Conservation (phyloP, 2,888 invertebrate species). For the Drosophila neotestacea region DNA sequence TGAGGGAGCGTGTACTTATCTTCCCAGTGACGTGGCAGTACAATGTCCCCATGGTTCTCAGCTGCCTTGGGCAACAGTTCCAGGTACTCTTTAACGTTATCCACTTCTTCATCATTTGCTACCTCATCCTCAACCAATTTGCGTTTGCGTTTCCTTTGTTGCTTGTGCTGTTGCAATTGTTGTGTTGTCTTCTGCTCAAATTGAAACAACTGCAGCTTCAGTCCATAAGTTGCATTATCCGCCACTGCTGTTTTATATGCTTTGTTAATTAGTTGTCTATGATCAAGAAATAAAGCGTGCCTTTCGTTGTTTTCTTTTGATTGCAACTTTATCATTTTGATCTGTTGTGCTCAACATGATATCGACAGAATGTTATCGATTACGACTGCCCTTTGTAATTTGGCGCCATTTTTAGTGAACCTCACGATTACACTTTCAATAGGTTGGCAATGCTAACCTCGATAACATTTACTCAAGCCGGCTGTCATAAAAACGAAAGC, state of each 20-base stretch:
- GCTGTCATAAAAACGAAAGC: not conserved
- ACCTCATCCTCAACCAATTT: conserved; percentile 21
- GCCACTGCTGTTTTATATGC: conserved; percentile 41
- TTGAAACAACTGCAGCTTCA: conserved; percentile 73
- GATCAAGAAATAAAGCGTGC: conserved; percentile 73
- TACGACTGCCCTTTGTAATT: not conserved
- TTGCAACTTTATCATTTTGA: conserved; percentile 61
- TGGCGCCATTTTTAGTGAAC: not conserved
- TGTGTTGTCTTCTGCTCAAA: conserved; percentile 51
- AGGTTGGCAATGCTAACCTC: not conserved
- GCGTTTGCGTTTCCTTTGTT: conserved; percentile 49
- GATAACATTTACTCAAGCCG: conserved; percentile 1
- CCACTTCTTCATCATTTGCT: not conserved
- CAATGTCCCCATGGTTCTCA: rapidly evolving
- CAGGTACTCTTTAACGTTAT: conserved; percentile 43
- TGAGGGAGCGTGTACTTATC: conserved; percentile 78
- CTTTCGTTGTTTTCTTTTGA: conserved; percentile 23
- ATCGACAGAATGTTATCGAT: conserved; percentile 22
- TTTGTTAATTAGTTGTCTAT: conserved; percentile 71
- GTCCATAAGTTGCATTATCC: conserved; percentile 32
- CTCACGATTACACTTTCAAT: not conserved
- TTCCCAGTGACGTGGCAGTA: conserved; percentile 77
- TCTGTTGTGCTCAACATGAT: not conserved
- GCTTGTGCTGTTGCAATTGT: not conserved
- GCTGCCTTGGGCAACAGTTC: conserved; percentile 29